phyloP scores from a whole-genome alignment of 2,888 invertebrate genomes.

The Geotrupes spiniger region DNA sequence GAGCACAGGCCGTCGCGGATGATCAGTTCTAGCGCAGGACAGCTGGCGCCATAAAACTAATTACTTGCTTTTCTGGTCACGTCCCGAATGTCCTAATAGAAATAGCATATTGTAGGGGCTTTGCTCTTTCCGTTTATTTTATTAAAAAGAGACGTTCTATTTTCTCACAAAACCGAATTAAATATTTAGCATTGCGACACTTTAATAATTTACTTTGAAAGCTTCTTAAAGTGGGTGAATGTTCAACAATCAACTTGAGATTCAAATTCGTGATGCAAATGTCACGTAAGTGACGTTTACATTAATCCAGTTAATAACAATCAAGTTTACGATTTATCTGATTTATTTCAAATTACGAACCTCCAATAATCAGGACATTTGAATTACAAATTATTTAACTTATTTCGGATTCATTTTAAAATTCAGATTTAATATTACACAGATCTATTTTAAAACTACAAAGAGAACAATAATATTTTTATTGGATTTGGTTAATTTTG shows the following conservation, averaged over 20 bases:
- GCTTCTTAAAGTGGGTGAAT: neutral
- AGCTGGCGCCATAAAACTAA: conserved; percentile 45
- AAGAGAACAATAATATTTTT: too few relatives aligned
- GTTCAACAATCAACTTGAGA: conserved; percentile 1
- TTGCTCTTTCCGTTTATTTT: conserved; percentile 37
- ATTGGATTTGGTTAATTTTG: too few relatives aligned
- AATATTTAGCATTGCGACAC: conserved; percentile 14
- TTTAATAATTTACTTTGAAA: conserved; percentile 17
- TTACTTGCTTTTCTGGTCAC: conserved; percentile 48
- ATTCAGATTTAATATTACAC: too few relatives aligned
- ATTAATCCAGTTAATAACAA: conserved; percentile 11
- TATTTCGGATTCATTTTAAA: too few relatives aligned
- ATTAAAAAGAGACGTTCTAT: conserved; percentile 32
- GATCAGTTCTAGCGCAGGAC: conserved; percentile 36
- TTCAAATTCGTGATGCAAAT: conserved; percentile 25
- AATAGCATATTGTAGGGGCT: conserved; percentile 39
- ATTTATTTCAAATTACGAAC: neutral
- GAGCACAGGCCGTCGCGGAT: conserved; percentile 19
- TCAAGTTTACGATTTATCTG: neutral
- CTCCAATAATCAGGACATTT: neutral
- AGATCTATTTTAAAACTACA: too few relatives aligned
- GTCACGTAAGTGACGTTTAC: conserved; percentile 20
- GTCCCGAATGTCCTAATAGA: conserved; percentile 43
- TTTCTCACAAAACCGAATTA: conserved; percentile 22
- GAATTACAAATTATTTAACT: too few relatives aligned